phyloP scores from a whole-genome alignment of 92 coral and sea anemone genomes.

The Porites divaricata region DNA sequence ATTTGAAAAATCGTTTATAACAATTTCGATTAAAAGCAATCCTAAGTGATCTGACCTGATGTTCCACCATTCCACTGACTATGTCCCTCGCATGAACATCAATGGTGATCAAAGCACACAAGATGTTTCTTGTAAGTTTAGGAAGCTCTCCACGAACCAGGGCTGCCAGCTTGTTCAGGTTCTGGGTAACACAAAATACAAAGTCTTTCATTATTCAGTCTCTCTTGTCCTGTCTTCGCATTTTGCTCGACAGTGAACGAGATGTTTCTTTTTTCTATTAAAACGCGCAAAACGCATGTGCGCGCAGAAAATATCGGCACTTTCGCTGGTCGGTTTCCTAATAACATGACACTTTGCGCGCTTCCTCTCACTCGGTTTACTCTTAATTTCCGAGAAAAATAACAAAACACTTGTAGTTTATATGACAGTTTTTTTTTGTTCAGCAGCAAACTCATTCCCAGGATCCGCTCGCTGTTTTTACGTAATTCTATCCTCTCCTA shows the following conservation, averaged over 20 bases:
- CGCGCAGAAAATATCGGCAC: too few relatives aligned
- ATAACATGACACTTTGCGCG: too few relatives aligned
- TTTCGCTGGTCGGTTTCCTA: too few relatives aligned
- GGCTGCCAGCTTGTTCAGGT: conserved; percentile 94
- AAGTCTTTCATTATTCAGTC: background rate
- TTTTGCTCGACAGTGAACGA: background rate
- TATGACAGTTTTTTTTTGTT: too few relatives aligned
- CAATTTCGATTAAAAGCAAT: background rate
- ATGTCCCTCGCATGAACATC: conserved; percentile 99
- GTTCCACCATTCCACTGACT: conserved; percentile 90
- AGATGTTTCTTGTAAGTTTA: conserved; percentile 92
- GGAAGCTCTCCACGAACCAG: conserved; percentile 99
- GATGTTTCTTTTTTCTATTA: too few relatives aligned
- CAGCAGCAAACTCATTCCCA: too few relatives aligned
- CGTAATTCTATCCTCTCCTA: too few relatives aligned
- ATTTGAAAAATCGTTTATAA: background rate
- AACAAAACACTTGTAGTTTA: too few relatives aligned
- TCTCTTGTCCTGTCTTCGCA: background rate
- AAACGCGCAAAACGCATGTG: too few relatives aligned
- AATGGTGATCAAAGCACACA: conserved; percentile 96
- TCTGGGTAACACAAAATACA: conserved; percentile 44
- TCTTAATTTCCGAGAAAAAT: too few relatives aligned
- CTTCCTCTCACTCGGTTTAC: too few relatives aligned
- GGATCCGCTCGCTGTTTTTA: too few relatives aligned
- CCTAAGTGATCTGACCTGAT: conserved; percentile 55